Evolutionary conservation across 2,113 vertebrate species (phyloP), one percentile per base, ranked within the genome.

Genomic region (Malurus cyaneus): DNA sequence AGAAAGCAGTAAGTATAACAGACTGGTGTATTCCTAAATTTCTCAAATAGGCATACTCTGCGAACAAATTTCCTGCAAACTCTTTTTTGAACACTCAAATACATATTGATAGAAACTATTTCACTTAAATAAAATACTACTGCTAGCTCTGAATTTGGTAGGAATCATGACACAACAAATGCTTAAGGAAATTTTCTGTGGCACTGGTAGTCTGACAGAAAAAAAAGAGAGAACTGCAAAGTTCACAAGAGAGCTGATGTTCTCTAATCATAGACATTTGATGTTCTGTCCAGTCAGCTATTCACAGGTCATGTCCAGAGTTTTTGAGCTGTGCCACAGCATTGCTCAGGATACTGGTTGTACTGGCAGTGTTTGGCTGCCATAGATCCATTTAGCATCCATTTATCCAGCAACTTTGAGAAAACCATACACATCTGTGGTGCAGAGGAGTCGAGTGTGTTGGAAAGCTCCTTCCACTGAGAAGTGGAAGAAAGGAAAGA

Each of bases 241-340:
- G 2, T 4, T 59, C 34, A 14, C 0, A 0, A 59, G 6, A 19
- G 18, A n/a, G 15, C 4, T 59, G 34, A 31, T 76, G 12, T 5
- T 84, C 34, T 28, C 18, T 81, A 31, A 62, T 12, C 29, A 29
- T 6, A 78, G 36, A 18, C 10, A 14, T 39, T 46, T 29, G 14
- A 19, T 31, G 8, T 39, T 49, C 49, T 61, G 39, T 57, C 28
- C 66, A 52, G 2, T 31, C 31, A 14, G 3, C 9, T 25, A 44
- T 61, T 44, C n/a, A 53, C 6, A 36, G 23, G 34, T 41, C 36
- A n/a, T 12, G 18, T 14, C 25, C 18, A 5, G 16, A 36, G 14
- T 21, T 67, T 59, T 57, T 70, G 46, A 70, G 39, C 46, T 61
- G n/a, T 67, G n/a, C 12, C 18, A 12, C 21, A 32, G 13, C 3